These are phyloP conservation scores for Corythaixoides concolor DNA, from an alignment of 2,113 vertebrate genomes.

Conservation along the genomic window DNA sequence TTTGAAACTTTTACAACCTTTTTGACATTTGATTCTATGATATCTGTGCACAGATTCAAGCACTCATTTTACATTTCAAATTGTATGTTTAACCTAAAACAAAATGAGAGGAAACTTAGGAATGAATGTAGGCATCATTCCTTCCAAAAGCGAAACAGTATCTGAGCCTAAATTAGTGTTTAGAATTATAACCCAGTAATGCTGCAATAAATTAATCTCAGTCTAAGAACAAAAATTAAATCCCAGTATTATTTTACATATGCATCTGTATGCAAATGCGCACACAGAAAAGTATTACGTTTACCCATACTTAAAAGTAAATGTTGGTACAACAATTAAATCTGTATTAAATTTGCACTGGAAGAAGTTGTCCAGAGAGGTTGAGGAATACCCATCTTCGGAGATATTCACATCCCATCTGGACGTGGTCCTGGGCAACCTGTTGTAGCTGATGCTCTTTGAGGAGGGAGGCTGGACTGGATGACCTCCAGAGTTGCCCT, in stretches of 20 bases:
- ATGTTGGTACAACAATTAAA: background rate
- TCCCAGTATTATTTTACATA: background rate
- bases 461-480: background rate
- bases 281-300: background rate
- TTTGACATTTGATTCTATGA: background rate
- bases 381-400: background rate
- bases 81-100: constrained; percentile 23
- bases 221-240: background rate
- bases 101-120: background rate
- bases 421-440: background rate
- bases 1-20: constrained; percentile 34
- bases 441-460: background rate
- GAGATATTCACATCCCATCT: background rate
- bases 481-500: background rate
- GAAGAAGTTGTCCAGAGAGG: background rate
- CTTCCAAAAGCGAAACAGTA: constrained; percentile 11
- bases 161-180: background rate
- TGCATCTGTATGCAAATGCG: background rate
- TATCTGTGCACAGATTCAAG: constrained; percentile 47
- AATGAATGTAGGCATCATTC: background rate
- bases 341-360: background rate
- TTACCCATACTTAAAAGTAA: background rate
- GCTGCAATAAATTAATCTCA: background rate
- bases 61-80: constrained; percentile 47
- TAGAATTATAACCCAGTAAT: background rate